A percentile compares a stretch with the other conserved stretches of the same genome.
Conservation (phyloP, 1,140 invertebrate species). For the Drosophila repletoides region DNA sequence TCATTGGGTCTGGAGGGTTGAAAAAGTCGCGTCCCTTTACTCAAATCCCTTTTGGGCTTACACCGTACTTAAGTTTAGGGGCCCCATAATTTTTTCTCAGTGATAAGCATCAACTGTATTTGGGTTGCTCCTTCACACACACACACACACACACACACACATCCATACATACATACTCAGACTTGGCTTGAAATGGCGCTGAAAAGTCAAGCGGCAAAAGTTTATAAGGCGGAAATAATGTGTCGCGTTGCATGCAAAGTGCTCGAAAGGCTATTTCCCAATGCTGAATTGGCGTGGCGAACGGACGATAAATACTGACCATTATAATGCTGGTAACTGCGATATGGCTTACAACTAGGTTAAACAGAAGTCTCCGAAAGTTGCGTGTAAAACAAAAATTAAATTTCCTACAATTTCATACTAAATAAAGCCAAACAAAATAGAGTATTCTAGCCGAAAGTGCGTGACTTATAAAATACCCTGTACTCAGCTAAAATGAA, state of each 20-base stretch:
- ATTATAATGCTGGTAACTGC: slow-evolving; percentile 28
- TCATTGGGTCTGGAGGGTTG: slow-evolving; percentile 39
- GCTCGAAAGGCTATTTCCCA: slow-evolving; percentile 6
- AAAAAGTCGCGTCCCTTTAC: slow-evolving; percentile 10
- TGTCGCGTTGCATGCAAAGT: slow-evolving; percentile 65
- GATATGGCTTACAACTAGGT: slow-evolving; percentile 42
- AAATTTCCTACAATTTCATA: neutral
- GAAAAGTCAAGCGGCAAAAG: slow-evolving; percentile 61
- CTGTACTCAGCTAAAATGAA: no score
- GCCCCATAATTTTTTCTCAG: slow-evolving; percentile 59
- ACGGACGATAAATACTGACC: slow-evolving; percentile 57
- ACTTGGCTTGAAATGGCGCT: slow-evolving; percentile 27
- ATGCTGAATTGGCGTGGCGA: slow-evolving; percentile 3
- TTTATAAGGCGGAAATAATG: slow-evolving; percentile 79
- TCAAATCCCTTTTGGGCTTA: slow-evolving; percentile 44
- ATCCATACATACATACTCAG: neutral
- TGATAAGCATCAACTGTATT: slow-evolving; percentile 64
- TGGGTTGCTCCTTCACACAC: slow-evolving; percentile 26
- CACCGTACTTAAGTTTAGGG: slow-evolving; percentile 57
- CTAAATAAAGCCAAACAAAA: no score
- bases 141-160: slow-evolving; percentile 5
- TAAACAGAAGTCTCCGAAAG: slow-evolving; percentile 20
- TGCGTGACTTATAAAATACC: no score
- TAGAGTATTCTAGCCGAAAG: neutral
- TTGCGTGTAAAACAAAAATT: slow-evolving; percentile 23